Base-by-base conservation (phyloP, 2,113 vertebrate species). In the Archilochus colubris region DNA sequence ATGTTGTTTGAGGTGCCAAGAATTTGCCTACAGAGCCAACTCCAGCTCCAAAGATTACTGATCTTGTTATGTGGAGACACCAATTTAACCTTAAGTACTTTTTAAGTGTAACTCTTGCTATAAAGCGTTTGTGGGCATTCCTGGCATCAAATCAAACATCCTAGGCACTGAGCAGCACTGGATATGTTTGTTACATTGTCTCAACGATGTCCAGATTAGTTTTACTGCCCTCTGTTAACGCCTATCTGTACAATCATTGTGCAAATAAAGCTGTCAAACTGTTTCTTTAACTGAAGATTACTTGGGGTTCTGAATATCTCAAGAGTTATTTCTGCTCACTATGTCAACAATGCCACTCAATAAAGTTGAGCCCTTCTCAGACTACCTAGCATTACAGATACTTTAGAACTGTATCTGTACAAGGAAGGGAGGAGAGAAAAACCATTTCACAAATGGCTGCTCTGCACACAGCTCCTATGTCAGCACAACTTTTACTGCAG, bases 111-210 rank as follows among this genome's bases (percentile, higher is more conserved):
- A 77, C 30, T 83, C 44, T 64, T 67, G 30, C 30, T 91, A 58
- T 75, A 38, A 95, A 94, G 76, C 88, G 63, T 94, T 88, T 88
- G 89, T 36, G 51, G 63, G 55, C 82, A 94, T 94, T 96, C 88
- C 68, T 93, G 91, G 84, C 75, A 24, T 54, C 78, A 89, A 82
- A 87, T 79, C 75, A 97, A 96, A 73, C 70, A 94, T 93, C 51
- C 57, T 3, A 69, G 74, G 87, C 63, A 70, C 78, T 48, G 79
- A 70, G 48, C 38, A 87, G 63, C 59, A 55, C 21, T 63, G 43
- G 55, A 23, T 73, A 50, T 4, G 23, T 61, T 85, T 31, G 57
- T 18, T 67, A 31, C 2, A 2, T n/a, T 67, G 67, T 55, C 82
- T 80, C 40, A 81, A 25, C 70, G 25, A 77, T 13, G 30, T 8